These are phyloP conservation scores for Scelioninae gen. 2 DNA, from an alignment of 2,888 invertebrate species.

Conservation along the genomic window DNA sequence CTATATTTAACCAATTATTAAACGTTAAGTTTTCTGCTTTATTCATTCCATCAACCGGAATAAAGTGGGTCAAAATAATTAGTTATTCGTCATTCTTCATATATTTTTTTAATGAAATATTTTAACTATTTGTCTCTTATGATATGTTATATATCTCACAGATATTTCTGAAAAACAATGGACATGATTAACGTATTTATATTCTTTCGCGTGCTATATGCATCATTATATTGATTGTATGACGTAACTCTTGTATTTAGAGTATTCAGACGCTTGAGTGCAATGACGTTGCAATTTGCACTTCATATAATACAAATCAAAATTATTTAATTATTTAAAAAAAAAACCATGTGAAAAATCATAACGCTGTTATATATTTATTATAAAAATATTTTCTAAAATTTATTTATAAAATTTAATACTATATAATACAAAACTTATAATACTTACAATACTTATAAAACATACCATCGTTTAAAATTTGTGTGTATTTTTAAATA, in stretches of 20 bases:
- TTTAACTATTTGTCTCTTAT: conserved; percentile 4
- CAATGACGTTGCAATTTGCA: conserved; percentile 41
- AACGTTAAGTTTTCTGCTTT: conserved; percentile 13
- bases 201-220: conserved; percentile 32
- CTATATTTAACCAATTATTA: conserved; percentile 18
- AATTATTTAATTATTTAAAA: neutral
- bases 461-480: conserved; percentile 12
- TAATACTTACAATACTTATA: conserved; percentile 26
- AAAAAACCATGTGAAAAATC: neutral
- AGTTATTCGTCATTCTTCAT: neutral
- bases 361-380: neutral
- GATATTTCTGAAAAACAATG: conserved; percentile 37
- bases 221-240: conserved; percentile 52
- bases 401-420: conserved; percentile 24
- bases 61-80: neutral
- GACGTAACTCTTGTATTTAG: conserved; percentile 49
- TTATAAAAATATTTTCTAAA: neutral
- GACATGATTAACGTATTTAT: conserved; percentile 43
- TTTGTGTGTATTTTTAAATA: no score
- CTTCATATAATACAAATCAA: conserved; percentile 2
- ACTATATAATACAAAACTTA: conserved; percentile 12
- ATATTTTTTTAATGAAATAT: neutral
- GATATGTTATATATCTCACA: conserved; percentile 17
- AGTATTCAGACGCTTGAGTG: conserved; percentile 43
- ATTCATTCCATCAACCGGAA: neutral